Evolutionary conservation across 2,113 vertebrate species (phyloP).

Genomic region (Leucopsar rothschildi): DNA sequence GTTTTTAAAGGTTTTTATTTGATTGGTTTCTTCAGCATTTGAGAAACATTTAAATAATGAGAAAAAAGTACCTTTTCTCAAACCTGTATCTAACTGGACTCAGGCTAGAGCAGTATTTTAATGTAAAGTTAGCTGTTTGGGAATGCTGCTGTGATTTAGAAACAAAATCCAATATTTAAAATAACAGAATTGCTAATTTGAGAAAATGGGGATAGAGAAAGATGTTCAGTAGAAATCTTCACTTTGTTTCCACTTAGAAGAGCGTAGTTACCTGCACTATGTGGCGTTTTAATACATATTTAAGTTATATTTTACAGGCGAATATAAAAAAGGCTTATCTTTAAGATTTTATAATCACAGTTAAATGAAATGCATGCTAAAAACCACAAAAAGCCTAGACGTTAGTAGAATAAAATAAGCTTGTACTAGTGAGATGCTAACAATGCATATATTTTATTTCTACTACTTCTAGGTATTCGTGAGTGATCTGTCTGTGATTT

Average conservation of each 20-base stretch:
- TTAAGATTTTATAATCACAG: not conserved
- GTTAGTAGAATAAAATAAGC: not conserved
- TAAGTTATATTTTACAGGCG: not conserved
- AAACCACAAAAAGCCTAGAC: not conserved
- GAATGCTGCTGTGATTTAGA: not conserved
- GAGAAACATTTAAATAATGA: not conserved
- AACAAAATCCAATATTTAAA: not conserved
- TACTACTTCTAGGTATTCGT: not conserved
- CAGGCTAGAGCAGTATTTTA: not conserved
- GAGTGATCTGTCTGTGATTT: not conserved
- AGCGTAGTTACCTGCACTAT: not conserved
- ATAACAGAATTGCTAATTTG: not conserved
- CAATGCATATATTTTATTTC: not conserved
- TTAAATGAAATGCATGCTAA: not conserved
- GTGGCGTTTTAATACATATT: not conserved
- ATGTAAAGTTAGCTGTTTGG: not conserved
- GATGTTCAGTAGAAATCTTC: not conserved
- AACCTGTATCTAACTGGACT: not conserved
- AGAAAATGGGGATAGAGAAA: not conserved
- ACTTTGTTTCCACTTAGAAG: not conserved
- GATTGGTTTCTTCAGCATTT: not conserved
- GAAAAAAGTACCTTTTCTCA: not conserved
- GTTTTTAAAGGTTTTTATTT: not conserved
- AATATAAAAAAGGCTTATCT: not conserved
- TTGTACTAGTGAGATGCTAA: not conserved